A percentile compares a stretch with the other conserved stretches of the same genome.
Conservation (phyloP, 2,888 invertebrate genomes). For the Drosophila pullipes region DNA sequence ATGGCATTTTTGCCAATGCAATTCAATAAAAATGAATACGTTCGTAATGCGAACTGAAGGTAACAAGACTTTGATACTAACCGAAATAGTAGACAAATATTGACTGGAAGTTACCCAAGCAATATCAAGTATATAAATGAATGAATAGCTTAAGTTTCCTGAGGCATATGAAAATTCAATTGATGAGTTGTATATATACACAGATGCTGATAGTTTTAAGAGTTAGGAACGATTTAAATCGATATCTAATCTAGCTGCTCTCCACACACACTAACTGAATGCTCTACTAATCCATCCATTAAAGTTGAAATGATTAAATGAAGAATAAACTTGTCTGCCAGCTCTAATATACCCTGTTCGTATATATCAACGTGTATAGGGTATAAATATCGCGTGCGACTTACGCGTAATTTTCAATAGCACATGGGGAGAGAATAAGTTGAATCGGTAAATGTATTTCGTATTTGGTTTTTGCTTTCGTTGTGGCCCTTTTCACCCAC, state of each 20-base stretch:
- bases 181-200: neutral
- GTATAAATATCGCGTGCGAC: constrained; percentile 59
- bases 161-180: neutral
- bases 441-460: constrained; percentile 46
- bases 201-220: neutral
- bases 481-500: constrained; percentile 41
- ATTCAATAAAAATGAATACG: constrained; percentile 63
- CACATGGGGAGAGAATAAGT: constrained; percentile 42
- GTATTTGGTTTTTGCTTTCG: constrained; percentile 38
- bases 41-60: constrained; percentile 48
- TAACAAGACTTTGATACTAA: constrained; percentile 40
- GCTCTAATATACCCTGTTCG: neutral
- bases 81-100: too few species aligned
- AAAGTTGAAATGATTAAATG: too few species aligned
- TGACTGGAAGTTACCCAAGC: constrained; percentile 2
- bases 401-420: constrained; percentile 58
- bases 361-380: neutral
- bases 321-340: neutral
- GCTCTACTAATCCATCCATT: neutral
- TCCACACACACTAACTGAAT: neutral
- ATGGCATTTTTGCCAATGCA: constrained; percentile 54
- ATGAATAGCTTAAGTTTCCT: neutral
- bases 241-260: neutral
- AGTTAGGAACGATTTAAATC: neutral
- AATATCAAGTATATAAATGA: neutral